phyloP scores from a whole-genome alignment of 2,113 vertebrate genomes.

The Dipodomys stephensi region DNA sequence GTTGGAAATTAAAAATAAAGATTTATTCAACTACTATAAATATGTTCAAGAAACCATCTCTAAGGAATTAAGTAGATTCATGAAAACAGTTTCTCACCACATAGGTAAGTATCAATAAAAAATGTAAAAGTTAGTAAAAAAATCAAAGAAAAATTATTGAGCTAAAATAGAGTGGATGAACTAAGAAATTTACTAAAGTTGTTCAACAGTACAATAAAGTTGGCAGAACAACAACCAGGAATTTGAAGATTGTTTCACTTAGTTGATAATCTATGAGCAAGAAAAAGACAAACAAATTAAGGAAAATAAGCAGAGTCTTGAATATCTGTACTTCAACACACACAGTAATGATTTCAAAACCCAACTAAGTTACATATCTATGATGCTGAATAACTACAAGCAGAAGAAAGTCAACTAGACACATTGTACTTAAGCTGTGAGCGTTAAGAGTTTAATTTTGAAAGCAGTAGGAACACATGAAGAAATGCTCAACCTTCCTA shows the following conservation, averaged over 20 bases:
- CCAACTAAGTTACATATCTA: neutral
- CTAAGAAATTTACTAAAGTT: neutral
- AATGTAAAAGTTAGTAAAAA: neutral
- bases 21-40: neutral
- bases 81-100: neutral
- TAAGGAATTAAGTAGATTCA: neutral
- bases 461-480: neutral
- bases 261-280: neutral
- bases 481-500: too few species aligned
- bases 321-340: neutral
- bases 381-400: neutral
- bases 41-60: neutral
- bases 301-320: neutral
- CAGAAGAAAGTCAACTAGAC: neutral
- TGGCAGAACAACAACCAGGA: neutral
- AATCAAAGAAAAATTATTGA: neutral
- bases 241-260: neutral
- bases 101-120: neutral
- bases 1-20: neutral
- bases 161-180: neutral
- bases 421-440: neutral
- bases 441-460: neutral
- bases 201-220: neutral
- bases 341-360: neutral
- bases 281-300: neutral